A percentile compares a stretch with the other conserved stretches of the same genome.
These are phyloP conservation scores for Menidia menidia DNA, from an alignment of 2,797 vertebrate genomes.

Conservation along the genomic window DNA sequence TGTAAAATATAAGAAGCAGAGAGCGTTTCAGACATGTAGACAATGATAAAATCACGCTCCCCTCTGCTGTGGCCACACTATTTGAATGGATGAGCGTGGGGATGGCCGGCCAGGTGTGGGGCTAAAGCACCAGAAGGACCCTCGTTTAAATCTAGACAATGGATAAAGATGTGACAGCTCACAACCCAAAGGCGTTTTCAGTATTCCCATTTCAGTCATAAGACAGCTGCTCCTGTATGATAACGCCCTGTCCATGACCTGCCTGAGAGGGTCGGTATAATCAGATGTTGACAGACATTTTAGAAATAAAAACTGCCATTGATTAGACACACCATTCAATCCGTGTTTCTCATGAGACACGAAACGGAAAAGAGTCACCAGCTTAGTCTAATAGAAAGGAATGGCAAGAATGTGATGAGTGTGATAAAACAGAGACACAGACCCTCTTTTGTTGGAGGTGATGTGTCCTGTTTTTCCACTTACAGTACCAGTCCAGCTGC, in stretches of 20 bases:
- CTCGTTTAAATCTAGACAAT: background rate
- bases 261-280: constrained; percentile 5
- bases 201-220: background rate
- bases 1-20: too few species aligned
- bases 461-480: constrained; percentile 45
- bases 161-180: background rate
- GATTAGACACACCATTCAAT: constrained; percentile 41
- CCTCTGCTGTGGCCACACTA: constrained; percentile 1
- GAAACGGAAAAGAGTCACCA: constrained; percentile 44
- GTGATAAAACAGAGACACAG: constrained; percentile 63
- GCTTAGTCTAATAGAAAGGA: constrained; percentile 47
- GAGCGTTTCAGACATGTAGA: too few species aligned
- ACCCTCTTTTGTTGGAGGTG: constrained; percentile 52
- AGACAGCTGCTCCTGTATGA: background rate
- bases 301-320: constrained; percentile 51
- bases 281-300: constrained; percentile 40
- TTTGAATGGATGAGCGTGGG: constrained; percentile 12
- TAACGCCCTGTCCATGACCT: constrained; percentile 33
- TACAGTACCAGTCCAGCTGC: constrained; percentile 22
- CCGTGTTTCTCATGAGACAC: constrained; percentile 16
- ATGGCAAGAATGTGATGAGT: constrained; percentile 77
- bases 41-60: constrained; percentile 1
- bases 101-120: constrained; percentile 4
- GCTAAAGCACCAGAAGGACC: constrained; percentile 1
- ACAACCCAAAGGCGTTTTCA: constrained; percentile 1